Percentiles rank a stretch among this genome's conserved stretches.
Conservation (phyloP, 2,113 vertebrate genomes). For the Phocoena sinus region DNA sequence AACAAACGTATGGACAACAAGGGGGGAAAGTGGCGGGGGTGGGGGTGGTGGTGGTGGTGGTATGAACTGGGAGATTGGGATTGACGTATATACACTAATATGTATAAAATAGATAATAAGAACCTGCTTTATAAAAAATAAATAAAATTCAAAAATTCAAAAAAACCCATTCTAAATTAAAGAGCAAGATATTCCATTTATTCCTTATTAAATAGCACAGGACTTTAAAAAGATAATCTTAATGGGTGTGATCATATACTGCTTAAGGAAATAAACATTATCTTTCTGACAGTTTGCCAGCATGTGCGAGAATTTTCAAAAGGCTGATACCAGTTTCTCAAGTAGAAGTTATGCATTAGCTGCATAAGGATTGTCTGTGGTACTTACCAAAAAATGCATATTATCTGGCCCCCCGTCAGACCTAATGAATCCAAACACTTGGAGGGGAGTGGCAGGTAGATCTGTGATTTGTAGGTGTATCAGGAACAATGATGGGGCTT, state of each 20-base stretch:
- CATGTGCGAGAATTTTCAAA: neutral
- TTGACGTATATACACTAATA: no score
- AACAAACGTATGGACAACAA: no score
- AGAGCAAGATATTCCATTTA: neutral
- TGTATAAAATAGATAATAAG: no score
- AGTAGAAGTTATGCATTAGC: neutral
- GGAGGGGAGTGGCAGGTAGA: neutral
- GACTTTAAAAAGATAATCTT: neutral
- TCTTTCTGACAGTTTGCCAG: neutral
- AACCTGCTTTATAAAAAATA: no score
- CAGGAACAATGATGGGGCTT: neutral
- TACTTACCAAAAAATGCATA: neutral
- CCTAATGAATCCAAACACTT: no score
- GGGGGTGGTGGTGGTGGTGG: no score
- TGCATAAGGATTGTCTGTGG: neutral
- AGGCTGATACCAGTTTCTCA: neutral
- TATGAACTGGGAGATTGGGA: no score
- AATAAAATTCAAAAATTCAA: no score
- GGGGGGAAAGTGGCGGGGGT: accelerated
- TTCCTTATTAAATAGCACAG: neutral
- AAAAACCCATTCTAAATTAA: neutral
- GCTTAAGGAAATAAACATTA: neutral
- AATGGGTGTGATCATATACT: neutral
- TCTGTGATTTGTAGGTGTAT: neutral
- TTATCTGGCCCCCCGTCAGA: neutral